Base-by-base conservation (phyloP, 1,140 invertebrate genomes). In the Propsilocerus akamusi region DNA sequence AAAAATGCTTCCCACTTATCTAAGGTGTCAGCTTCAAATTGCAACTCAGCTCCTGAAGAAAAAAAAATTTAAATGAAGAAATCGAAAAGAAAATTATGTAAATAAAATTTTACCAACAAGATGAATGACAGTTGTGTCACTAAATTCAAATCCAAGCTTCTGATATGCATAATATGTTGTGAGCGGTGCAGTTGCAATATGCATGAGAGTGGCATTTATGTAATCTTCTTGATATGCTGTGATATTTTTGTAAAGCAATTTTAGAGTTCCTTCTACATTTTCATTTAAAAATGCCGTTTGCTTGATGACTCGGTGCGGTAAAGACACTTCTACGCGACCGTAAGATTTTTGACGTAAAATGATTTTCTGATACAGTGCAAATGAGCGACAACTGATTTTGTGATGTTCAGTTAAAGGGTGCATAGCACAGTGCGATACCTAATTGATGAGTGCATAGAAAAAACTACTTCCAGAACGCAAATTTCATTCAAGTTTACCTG, bases 1-100 rank as follows among this genome's bases (percentile, higher is more conserved):
- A 83, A 74, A 55, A 81, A 72, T 24, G 73, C 68, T 56, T 83
- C 81, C 81, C 81, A 84, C 47, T 79, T 79, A 25, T 71, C 66
- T 2, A 82, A 54, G 37, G 71, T 67, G 49, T 78, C 72, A 2
- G 76, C 77, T 60, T 83, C 81, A 53, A 80, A 83, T 30, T 80
- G 76, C 17, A 80, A 68, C 56, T 83, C 81, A 0, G 80, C 78
- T 0, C 80, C 78, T 20, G 30, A 23, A 37, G 6, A 30, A 32
- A 37, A 17, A 37, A 17, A 37, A 3, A n/a, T 6, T 14, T 37
- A n/a, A 17, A 6, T 37, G 20, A 3, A 14, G 14, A 37, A 37
- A 3, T 17, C 3, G 28, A 12, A 10, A 30, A 4, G 7, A 30
- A 12, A 7, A 30, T 30, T 10, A 30, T 30, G 28, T 12, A 30